A percentile compares a stretch with the other conserved stretches of the same genome.
These are phyloP conservation scores for Morinoia aosen DNA, from an alignment of 2,888 invertebrate genomes.

Conservation along the genomic window DNA sequence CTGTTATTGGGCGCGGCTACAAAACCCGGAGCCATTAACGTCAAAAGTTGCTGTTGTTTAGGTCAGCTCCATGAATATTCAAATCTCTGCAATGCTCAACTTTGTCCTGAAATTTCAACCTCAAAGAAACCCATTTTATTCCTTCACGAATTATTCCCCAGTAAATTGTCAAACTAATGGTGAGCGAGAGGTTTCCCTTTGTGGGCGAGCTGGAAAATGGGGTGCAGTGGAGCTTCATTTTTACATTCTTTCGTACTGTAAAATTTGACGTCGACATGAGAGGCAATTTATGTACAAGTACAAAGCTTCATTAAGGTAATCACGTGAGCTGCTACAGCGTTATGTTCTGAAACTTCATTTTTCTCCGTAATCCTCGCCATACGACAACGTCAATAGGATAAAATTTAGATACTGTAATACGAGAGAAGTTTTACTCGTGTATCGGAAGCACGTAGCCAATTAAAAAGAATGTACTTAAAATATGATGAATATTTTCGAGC, in stretches of 20 bases:
- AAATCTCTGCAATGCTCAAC: slow-evolving; percentile 33
- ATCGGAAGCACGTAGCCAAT: background rate
- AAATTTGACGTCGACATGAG: background rate
- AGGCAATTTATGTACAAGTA: background rate
- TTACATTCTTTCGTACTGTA: background rate
- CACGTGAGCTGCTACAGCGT: background rate
- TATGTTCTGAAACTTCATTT: background rate
- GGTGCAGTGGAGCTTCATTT: background rate
- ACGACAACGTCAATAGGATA: background rate
- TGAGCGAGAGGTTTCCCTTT: background rate
- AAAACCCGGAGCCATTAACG: slow-evolving; percentile 7
- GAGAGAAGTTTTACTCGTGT: background rate
- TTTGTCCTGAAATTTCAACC: slow-evolving; percentile 14
- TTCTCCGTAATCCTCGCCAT: background rate
- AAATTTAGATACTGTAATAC: background rate
- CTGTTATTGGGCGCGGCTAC: background rate
- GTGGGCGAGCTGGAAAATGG: background rate
- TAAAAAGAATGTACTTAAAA: too few species aligned
- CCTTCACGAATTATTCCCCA: background rate
- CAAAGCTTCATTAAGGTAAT: background rate
- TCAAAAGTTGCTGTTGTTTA: slow-evolving; percentile 43
- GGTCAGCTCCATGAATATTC: slow-evolving; percentile 40
- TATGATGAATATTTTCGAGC: too few species aligned
- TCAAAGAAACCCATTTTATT: slow-evolving; percentile 13
- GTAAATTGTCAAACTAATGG: background rate